These are phyloP conservation scores for Sturnus vulgaris DNA, from an alignment of 2,113 vertebrate genomes.

Conservation along the genomic window DNA sequence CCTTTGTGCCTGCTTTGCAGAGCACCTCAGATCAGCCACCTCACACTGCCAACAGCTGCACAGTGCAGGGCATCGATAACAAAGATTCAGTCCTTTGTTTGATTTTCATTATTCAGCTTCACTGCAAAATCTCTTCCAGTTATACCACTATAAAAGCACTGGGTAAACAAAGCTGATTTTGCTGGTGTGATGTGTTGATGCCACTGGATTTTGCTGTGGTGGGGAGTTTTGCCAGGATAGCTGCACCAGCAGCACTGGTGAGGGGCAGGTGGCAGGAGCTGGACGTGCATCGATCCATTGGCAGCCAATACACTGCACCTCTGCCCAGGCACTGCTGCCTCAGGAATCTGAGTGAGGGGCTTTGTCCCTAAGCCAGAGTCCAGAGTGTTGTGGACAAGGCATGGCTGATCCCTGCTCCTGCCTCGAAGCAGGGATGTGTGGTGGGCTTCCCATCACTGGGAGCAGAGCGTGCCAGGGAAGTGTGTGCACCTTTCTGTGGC, in stretches of 20 bases:
- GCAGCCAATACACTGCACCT: background rate
- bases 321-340: background rate
- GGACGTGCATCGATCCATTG: background rate
- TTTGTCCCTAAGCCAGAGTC: background rate
- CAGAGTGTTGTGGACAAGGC: background rate
- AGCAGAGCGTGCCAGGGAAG: background rate
- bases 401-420: background rate
- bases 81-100: background rate
- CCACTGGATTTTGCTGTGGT: background rate
- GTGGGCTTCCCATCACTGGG: background rate
- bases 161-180: background rate
- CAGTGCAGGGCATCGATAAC: background rate
- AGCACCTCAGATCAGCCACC: background rate
- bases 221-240: background rate
- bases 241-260: background rate
- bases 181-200: background rate
- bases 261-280: background rate
- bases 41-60: background rate
- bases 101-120: background rate
- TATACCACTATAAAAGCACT: background rate
- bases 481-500: fast-evolving
- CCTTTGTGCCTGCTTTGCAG: background rate
- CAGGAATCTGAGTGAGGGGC: background rate
- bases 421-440: background rate
- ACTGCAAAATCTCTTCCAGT: background rate